Evolutionary conservation across 2,113 vertebrate genomes (phyloP).

Genomic region (Copsychus sechellarum): DNA sequence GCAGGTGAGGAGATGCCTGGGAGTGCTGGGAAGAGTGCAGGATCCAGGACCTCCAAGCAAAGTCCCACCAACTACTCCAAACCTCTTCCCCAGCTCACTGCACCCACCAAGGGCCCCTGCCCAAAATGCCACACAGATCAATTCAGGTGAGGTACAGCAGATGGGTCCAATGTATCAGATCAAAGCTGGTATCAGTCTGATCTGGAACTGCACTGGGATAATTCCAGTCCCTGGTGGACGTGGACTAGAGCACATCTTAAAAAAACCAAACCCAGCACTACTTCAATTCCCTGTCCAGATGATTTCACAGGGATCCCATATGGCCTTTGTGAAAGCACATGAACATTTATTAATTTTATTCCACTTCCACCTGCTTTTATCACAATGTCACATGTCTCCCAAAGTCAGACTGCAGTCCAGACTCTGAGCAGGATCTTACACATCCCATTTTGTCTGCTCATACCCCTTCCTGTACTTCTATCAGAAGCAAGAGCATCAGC

Average conservation of each 20-base stretch:
- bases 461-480: background rate
- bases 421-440: background rate
- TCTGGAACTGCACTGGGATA: background rate
- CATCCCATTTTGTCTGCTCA: background rate
- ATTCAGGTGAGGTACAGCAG: fast-evolving
- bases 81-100: background rate
- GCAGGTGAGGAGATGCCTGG: background rate
- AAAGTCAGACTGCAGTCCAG: background rate
- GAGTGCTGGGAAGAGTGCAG: background rate
- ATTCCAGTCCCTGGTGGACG: background rate
- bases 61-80: background rate
- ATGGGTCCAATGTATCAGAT: fast-evolving
- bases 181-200: background rate
- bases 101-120: background rate
- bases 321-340: background rate
- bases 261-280: background rate
- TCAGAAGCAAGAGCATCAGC: background rate
- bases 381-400: background rate
- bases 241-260: background rate
- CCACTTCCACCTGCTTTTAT: background rate
- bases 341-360: background rate
- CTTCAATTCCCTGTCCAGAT: background rate
- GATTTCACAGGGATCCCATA: background rate
- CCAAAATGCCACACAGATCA: fast-evolving
- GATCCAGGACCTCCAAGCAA: background rate